Evolutionary conservation across 2,888 invertebrate species (phyloP).

Genomic region (Drosophila robusta): DNA sequence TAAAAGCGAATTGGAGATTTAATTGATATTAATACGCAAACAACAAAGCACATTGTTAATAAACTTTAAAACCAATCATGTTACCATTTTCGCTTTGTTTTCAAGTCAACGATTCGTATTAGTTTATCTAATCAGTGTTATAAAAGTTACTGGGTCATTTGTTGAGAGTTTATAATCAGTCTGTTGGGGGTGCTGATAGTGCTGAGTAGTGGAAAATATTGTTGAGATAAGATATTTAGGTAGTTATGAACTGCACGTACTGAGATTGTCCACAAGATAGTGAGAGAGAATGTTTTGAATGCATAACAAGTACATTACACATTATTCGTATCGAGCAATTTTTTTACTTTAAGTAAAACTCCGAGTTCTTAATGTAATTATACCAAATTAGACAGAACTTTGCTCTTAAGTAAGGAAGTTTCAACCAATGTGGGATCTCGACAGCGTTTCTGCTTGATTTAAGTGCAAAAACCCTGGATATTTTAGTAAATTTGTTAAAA

Average conservation of each 20-base stretch:
- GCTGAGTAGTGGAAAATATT: neutral
- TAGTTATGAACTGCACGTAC: neutral
- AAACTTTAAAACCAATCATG: neutral
- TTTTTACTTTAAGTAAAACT: no score
- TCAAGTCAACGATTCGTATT: conserved; percentile 25
- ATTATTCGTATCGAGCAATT: no score
- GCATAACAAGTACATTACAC: no score
- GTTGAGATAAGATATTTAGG: conserved; percentile 22
- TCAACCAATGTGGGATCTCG: no score
- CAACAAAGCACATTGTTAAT: neutral
- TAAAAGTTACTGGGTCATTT: conserved; percentile 16
- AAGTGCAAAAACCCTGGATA: no score
- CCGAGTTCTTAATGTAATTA: no score
- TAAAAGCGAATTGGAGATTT: neutral
- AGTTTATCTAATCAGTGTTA: conserved; percentile 33
- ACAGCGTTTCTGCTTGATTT: no score
- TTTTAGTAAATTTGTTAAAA: no score
- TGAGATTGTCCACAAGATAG: neutral
- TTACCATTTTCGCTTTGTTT: neutral
- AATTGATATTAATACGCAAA: no score
- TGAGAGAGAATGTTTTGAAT: neutral
- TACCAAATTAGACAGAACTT: no score
- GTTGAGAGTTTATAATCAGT: neutral
- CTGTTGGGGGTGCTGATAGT: neutral
- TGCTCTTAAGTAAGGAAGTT: no score